These are phyloP conservation scores for Helleia helle DNA, from an alignment of 2,888 invertebrate genomes.

Conservation along the genomic window DNA sequence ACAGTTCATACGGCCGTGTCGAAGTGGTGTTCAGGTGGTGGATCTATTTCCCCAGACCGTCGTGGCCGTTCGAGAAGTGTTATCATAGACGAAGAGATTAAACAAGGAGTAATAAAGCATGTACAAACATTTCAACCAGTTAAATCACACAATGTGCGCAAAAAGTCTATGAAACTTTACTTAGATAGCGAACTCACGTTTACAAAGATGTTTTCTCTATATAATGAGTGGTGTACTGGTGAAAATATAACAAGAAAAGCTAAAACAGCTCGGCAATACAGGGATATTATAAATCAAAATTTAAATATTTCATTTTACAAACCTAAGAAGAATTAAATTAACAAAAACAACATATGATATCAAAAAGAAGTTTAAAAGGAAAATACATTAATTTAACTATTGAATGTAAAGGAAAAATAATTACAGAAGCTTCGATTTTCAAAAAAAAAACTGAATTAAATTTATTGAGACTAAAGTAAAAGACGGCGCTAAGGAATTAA, in stretches of 20 bases:
- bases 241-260: slow-evolving; percentile 10
- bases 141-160: slow-evolving; percentile 8
- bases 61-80: too few species aligned
- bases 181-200: slow-evolving; percentile 6
- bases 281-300: slow-evolving; percentile 10
- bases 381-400: slow-evolving; percentile 7
- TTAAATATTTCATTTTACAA: slow-evolving; percentile 5
- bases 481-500: slow-evolving; percentile 2
- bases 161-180: slow-evolving; percentile 7
- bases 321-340: slow-evolving; percentile 1
- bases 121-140: slow-evolving; percentile 2
- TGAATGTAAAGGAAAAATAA: slow-evolving; percentile 2
- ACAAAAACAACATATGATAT: slow-evolving; percentile 2
- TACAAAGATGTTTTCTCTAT: slow-evolving; percentile 11
- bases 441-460: too few species aligned
- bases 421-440: too few species aligned
- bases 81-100: too few species aligned
- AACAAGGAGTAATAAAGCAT: slow-evolving; percentile 10
- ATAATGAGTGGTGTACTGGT: slow-evolving; percentile 10
- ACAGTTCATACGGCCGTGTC: slow-evolving; percentile 10
- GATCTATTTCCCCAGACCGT: slow-evolving; percentile 9
- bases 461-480: background rate
- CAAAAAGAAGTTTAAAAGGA: slow-evolving; percentile 3
- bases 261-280: slow-evolving; percentile 7
- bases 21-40: slow-evolving; percentile 12